Evolutionary conservation across 2,113 vertebrate genomes (phyloP).

Genomic region (Eidolon helvum): DNA sequence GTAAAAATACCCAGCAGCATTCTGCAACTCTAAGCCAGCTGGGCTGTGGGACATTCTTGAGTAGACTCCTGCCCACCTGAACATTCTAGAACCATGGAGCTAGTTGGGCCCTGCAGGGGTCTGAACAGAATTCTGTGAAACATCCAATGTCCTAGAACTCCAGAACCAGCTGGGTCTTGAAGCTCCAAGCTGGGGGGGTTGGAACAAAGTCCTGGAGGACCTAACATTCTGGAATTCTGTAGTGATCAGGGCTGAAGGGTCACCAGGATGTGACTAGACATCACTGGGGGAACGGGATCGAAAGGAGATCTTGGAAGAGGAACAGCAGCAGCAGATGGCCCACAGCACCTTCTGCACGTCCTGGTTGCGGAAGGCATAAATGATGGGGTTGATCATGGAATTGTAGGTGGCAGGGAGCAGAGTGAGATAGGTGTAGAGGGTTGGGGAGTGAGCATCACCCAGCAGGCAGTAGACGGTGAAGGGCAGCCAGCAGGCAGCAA

Average conservation of each 20-base stretch:
- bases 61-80: constrained; percentile 27
- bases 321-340: constrained; percentile 87
- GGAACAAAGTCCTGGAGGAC: constrained; percentile 45
- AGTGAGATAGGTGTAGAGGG: constrained; percentile 91
- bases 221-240: constrained; percentile 52
- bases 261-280: constrained; percentile 82
- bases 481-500: constrained; percentile 95
- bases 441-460: constrained; percentile 87
- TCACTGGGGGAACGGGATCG: constrained; percentile 91
- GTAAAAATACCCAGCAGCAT: constrained; percentile 58
- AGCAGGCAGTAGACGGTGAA: constrained; percentile 93
- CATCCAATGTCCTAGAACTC: constrained; percentile 70
- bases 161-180: constrained; percentile 75
- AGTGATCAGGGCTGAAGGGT: not conserved
- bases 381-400: constrained; percentile 94
- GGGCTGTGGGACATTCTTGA: constrained; percentile 5
- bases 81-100: constrained; percentile 59
- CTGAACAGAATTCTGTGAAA: constrained; percentile 53
- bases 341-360: constrained; percentile 94
- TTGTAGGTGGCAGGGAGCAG: constrained; percentile 93
- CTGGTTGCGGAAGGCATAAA: constrained; percentile 95
- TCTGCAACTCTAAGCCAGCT: constrained; percentile 42
- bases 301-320: constrained; percentile 80
- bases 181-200: constrained; percentile 10
- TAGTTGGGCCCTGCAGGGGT: constrained; percentile 7